Evolutionary conservation across 2,888 invertebrate genomes (phyloP).

Genomic region (Loripinus fragilis): DNA sequence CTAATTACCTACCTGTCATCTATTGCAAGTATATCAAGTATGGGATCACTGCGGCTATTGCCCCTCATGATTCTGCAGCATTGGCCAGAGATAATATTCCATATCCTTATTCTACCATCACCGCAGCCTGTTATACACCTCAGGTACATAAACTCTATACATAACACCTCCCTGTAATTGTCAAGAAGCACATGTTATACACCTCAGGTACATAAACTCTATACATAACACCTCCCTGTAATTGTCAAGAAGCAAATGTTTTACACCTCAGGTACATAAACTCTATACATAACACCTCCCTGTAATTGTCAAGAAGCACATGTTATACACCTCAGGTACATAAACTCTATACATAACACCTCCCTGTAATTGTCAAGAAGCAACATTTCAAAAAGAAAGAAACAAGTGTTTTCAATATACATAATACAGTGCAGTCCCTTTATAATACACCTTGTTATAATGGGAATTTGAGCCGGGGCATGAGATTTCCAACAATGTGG

Average conservation of each 20-base stretch:
- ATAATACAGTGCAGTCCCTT: no score
- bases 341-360: conserved; percentile 82
- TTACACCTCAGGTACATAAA: conserved; percentile 82
- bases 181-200: no score
- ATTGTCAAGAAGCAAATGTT: no score
- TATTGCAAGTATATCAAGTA: conserved; percentile 78
- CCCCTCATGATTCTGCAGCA: conserved; percentile 83
- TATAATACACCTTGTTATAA: no score
- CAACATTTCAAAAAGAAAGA: no score
- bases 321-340: conserved; percentile 82
- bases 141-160: conserved; percentile 82
- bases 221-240: conserved; percentile 82
- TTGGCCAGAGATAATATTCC: conserved; percentile 82
- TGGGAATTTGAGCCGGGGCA: no score
- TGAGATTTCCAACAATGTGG: no score
- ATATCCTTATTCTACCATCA: conserved; percentile 82
- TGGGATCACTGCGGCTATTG: conserved; percentile 83
- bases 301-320: no score
- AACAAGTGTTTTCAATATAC: no score
- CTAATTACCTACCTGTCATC: conserved; percentile 81
- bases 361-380: conserved; percentile 79
- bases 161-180: conserved; percentile 80
- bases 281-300: conserved; percentile 82
- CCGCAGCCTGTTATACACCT: conserved; percentile 82
- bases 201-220: conserved; percentile 81